phyloP scores from a whole-genome alignment of 1,140 invertebrate species.

The Sitobion miscanthi region DNA sequence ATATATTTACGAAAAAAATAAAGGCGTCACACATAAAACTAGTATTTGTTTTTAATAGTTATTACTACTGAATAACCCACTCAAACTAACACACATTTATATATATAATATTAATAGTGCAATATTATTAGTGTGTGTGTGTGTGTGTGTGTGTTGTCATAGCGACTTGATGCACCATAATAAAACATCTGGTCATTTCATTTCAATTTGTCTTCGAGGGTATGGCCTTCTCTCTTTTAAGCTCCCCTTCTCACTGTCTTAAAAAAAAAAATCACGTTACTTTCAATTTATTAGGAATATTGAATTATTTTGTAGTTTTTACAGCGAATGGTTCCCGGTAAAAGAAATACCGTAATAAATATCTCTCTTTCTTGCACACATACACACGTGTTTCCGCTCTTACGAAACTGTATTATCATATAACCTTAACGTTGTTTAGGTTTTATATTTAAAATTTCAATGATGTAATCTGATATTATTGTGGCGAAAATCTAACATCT shows the following conservation, averaged over 20 bases:
- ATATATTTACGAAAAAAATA: constrained; percentile 11
- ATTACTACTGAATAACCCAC: constrained; percentile 1
- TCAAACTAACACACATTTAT: neutral
- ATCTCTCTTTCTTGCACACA: neutral
- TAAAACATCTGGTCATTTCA: neutral
- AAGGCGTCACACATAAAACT: neutral
- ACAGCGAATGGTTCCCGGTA: too few species aligned
- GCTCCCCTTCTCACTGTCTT: too few species aligned
- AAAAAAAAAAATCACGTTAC: neutral
- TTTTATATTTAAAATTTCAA: too few species aligned
- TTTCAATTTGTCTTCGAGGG: neutral
- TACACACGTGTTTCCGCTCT: too few species aligned
- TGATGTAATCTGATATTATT: too few species aligned
- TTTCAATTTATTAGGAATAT: neutral
- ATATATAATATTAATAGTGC: neutral
- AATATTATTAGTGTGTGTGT: neutral
- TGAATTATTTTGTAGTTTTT: neutral
- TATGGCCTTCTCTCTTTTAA: neutral
- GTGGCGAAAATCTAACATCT: too few species aligned
- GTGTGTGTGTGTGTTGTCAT: neutral
- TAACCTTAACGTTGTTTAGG: too few species aligned
- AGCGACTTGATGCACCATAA: neutral
- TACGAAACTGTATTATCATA: too few species aligned
- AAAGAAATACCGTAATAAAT: neutral
- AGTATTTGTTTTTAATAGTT: constrained; percentile 15